These are phyloP conservation scores for Drosophila guanche DNA, from an alignment of 1,140 invertebrate genomes.

Conservation along the genomic window DNA sequence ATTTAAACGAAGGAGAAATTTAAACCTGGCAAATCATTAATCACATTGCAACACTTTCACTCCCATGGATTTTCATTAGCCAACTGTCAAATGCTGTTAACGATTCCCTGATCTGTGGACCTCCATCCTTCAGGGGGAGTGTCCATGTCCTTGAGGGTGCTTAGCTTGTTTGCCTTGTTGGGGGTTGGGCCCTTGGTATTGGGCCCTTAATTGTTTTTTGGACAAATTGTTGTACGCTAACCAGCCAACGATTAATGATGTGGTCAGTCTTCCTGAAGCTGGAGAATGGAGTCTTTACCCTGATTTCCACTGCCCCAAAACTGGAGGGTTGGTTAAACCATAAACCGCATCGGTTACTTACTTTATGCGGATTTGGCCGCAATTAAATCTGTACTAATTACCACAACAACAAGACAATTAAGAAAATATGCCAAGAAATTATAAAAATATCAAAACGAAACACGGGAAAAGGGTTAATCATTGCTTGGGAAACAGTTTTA, in stretches of 20 bases:
- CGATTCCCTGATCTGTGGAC: conserved; percentile 19
- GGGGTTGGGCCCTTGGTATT: background rate
- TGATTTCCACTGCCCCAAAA: background rate
- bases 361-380: conserved; percentile 52
- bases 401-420: conserved; percentile 69
- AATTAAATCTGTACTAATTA: conserved; percentile 67
- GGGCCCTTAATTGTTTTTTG: conserved; percentile 66
- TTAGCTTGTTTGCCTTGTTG: conserved; percentile 31
- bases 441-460: conserved; percentile 20
- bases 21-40: conserved; percentile 42
- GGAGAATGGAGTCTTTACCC: background rate
- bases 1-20: conserved; percentile 44
- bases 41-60: conserved; percentile 58
- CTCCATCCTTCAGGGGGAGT: conserved; percentile 24
- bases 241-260: conserved; percentile 70
- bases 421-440: conserved; percentile 53
- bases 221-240: conserved; percentile 74
- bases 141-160: conserved; percentile 28
- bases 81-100: conserved; percentile 58
- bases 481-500: conserved; percentile 17
- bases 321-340: conserved; percentile 16
- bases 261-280: conserved; percentile 41
- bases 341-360: conserved; percentile 67
- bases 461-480: conserved; percentile 28
- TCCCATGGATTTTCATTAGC: conserved; percentile 57